Percentiles rank a stretch among this genome's conserved stretches.
Evolutionary conservation across 2,797 vertebrate genomes (phyloP).

Genomic region (Pygocentrus nattereri): DNA sequence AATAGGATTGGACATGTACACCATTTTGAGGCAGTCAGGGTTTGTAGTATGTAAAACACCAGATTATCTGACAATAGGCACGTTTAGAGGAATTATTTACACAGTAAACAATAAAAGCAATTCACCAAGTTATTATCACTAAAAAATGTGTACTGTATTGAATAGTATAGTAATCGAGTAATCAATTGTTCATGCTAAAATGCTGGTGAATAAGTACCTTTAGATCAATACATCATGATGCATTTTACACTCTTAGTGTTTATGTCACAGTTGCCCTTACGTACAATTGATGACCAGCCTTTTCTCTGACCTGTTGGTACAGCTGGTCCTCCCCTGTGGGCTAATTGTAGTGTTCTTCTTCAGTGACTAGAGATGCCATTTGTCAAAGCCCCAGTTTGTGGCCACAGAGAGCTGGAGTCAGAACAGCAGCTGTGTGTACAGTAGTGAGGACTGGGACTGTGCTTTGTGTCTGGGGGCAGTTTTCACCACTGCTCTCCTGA

Average conservation of each 20-base stretch:
- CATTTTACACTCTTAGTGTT: background rate
- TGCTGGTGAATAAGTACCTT: background rate
- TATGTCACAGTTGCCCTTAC: background rate
- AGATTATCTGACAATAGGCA: no score
- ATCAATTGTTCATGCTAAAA: no score
- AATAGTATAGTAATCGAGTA: no score
- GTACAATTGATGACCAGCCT: background rate
- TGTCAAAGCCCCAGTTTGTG: background rate
- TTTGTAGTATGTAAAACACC: no score
- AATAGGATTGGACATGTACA: no score
- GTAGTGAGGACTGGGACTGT: background rate
- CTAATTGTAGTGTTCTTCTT: background rate
- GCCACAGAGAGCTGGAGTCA: background rate
- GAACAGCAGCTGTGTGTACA: background rate
- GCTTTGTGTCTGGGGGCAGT: slow-evolving; percentile 9
- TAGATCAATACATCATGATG: background rate
- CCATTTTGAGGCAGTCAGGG: no score
- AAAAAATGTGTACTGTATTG: no score
- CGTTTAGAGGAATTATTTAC: no score
- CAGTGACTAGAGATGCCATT: background rate
- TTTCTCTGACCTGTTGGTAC: background rate
- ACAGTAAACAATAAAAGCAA: no score
- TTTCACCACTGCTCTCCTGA: slow-evolving; percentile 31
- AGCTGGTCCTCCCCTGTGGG: background rate
- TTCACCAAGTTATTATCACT: no score